Evolutionary conservation across 2,113 vertebrate genomes (phyloP), one percentile per base, ranked within the genome.

Genomic region (Ibidorhyncha struthersii): DNA sequence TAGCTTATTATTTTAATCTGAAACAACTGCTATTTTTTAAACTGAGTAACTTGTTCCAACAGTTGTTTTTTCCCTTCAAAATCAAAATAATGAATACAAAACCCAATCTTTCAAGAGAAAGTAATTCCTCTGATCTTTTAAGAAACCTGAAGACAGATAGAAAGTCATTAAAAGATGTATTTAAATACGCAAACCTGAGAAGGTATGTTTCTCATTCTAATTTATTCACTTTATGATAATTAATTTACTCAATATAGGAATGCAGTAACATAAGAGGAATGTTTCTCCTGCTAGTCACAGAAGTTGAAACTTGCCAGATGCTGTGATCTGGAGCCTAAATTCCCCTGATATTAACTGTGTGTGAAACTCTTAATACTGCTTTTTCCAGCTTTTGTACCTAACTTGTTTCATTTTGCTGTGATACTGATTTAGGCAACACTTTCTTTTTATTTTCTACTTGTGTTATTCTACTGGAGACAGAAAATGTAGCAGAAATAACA

Each of bases 231-330:
- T 96, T 94, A 93, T 93, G 91, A 97, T 91, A 92, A 97, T 90
- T 95, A 94, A 96, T 96, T 76, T 96, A 66, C 97, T 98, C 98
- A 98, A 97, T 96, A 97, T 83, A 92, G 78, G 90, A 98, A 98
- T 97, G 98, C 97, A 98, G 98, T 98, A 98, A 99, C 97, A 87
- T 98, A 99, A 99, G 98, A 98, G 97, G 98, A 99, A 98, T 98
- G 98, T 97, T 98, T 98, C 98, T 98, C 83, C 96, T 98, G 88
- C 96, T 90, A 96, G 89, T 91, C 93, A 98, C 95, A 97, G 96
- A 98, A 93, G 90, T 96, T 99, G 99, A 99, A 98, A 98, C 98
- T 99, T 99, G 97, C 99, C 99, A 99, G 99, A 99, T 99, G 98
- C 98, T 97, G 84, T 78, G 98, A 98, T 99, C 98, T 98, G 98